Conservation (phyloP, 1,140 invertebrate genomes). For the Hyphantria cunea region DNA sequence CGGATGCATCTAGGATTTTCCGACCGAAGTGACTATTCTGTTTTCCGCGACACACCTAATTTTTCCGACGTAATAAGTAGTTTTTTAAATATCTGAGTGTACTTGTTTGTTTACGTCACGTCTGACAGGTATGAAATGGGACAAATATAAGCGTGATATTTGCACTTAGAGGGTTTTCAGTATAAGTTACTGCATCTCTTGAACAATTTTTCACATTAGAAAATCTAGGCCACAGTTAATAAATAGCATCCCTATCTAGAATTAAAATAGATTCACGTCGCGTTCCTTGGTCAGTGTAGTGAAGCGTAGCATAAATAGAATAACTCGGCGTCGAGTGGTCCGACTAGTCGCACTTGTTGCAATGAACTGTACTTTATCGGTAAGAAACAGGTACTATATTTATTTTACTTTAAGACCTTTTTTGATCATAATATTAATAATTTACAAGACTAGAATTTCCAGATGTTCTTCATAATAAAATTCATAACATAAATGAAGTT, state of each 20-base stretch:
- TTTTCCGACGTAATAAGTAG: constrained; percentile 10
- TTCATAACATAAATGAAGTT: too few relatives aligned
- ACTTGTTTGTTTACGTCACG: background rate
- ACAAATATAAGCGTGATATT: too few relatives aligned
- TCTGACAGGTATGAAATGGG: background rate
- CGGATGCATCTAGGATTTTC: constrained; percentile 71
- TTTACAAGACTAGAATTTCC: too few relatives aligned
- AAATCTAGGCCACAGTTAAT: constrained; percentile 67
- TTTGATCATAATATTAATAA: too few relatives aligned
- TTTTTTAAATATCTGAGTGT: constrained; percentile 17
- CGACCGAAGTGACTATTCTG: constrained; percentile 48
- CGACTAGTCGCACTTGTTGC: background rate
- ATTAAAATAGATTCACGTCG: constrained; percentile 55
- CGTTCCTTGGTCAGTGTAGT: constrained; percentile 54
- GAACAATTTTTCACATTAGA: constrained; percentile 50
- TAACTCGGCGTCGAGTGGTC: constrained; percentile 29
- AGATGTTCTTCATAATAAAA: too few relatives aligned
- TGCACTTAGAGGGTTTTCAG: too few relatives aligned
- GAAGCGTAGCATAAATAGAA: constrained; percentile 64
- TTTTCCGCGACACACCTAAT: constrained; percentile 59
- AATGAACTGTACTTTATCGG: too few relatives aligned
- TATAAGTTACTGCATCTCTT: constrained; percentile 12
- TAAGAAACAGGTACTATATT: too few relatives aligned
- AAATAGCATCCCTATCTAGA: constrained; percentile 58
- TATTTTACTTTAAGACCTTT: too few relatives aligned